Base-by-base conservation (phyloP, 2,113 vertebrate genomes). In the Malaclemys terrapin region DNA sequence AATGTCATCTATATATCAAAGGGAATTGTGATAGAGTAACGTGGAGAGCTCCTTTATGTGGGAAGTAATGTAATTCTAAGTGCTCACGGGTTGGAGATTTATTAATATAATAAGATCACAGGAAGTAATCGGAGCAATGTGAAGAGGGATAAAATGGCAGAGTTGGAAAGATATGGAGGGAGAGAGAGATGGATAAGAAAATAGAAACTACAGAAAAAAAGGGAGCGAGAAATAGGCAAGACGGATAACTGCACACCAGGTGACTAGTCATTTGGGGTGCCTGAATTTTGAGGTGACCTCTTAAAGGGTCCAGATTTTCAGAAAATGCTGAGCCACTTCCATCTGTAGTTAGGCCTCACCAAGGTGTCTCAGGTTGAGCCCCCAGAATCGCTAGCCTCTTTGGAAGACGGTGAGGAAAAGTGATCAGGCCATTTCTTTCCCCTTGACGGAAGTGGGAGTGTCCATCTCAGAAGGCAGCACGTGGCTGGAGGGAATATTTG, bases 181-280 rank as follows among this genome's bases (percentile, higher is more conserved):
- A 79, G 62, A 2, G 53, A 2, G 76, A 52, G 29, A 35, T 50
- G n/a, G 24, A 6, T 80, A 78, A 59, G 42, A 17, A 75, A 79
- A 90, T 78, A 54, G 29, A 72, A 86, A 12, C 0, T 1, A 27
- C 0, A 4, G 1, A 7, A 31, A 7, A 53, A 54, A 45, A 69
- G 3, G 42, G 47, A 16, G 19, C 31, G 4, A 5, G 11, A 59
- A 84, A 24, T 4, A 29, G 22, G 16, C 8, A 14, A 79, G 86
- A 22, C 25, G 4, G 20, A 9, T 52, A 31, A 52, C 7, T 27
- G 45, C 49, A 8, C 2, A 65, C 2, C 20, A 6, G 4, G 17
- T 29, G 80, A 59, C 25, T 10, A 3, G 4, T 4, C 25, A 7
- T 38, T 53, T 65, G 20, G 35, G 53, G 16, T 24, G 91, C 80